Conservation (phyloP, 2,113 vertebrate species). For the Rhadina sibilatrix region DNA sequence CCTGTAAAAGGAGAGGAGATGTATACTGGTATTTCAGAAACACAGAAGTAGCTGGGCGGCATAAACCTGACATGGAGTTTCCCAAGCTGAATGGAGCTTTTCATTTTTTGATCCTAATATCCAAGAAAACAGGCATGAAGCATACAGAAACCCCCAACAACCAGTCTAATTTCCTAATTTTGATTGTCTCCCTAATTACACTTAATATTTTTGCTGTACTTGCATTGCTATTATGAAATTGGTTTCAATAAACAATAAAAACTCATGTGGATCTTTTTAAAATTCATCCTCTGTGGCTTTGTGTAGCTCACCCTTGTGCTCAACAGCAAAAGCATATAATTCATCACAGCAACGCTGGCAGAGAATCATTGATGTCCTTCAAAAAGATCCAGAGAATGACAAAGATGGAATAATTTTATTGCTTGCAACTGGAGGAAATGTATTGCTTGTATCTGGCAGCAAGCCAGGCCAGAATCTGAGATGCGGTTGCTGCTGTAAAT, state of each 20-base stretch:
- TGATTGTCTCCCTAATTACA: background rate
- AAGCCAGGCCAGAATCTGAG: conserved; percentile 40
- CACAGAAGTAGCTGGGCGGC: background rate
- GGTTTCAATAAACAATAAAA: background rate
- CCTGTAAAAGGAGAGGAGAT: background rate
- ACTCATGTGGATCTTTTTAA: background rate
- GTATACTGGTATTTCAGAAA: background rate
- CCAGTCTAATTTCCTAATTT: background rate
- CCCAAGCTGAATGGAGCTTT: background rate
- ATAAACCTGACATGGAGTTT: background rate
- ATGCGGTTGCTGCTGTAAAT: conserved; percentile 40
- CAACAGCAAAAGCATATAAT: conserved; percentile 28
- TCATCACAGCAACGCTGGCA: background rate
- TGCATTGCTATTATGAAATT: background rate
- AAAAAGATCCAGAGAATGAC: conserved; percentile 49
- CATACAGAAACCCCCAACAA: background rate
- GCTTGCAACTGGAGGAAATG: conserved; percentile 42
- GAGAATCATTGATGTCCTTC: conserved; percentile 52
- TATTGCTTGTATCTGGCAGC: conserved; percentile 42
- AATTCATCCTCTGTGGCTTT: background rate
- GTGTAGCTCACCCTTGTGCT: conserved; percentile 24
- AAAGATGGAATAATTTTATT: conserved; percentile 49
- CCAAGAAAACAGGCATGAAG: background rate
- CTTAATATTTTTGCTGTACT: background rate
- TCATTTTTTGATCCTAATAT: background rate